phyloP scores from a whole-genome alignment of 37 sponge, comb jelly and placozoan species.

The Hormiphora californensis region DNA sequence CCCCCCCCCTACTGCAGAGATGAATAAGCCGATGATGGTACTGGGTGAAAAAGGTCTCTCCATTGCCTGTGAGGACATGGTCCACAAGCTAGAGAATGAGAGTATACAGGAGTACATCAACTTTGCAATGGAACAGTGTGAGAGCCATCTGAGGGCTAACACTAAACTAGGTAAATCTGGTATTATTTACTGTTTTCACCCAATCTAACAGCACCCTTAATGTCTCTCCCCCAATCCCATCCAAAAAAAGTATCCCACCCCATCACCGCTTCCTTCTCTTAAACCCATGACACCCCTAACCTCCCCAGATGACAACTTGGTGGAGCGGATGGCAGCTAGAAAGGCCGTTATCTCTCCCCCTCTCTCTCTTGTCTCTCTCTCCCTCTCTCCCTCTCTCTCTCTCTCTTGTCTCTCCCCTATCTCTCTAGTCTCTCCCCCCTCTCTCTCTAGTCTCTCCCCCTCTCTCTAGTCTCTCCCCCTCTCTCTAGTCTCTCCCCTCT shows the following conservation, averaged over 20 bases:
- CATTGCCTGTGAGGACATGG: slow-evolving; percentile 68
- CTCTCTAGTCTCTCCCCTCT: too few species aligned
- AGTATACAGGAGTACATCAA: slow-evolving; percentile 63
- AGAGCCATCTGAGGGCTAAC: background rate
- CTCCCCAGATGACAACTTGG: background rate
- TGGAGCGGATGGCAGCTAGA: background rate
- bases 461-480: too few species aligned
- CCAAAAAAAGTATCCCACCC: too few species aligned
- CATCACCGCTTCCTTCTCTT: too few species aligned
- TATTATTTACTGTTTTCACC: background rate
- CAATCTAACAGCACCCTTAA: too few species aligned
- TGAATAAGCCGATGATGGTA: slow-evolving; percentile 55
- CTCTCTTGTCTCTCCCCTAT: too few species aligned
- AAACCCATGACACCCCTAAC: too few species aligned
- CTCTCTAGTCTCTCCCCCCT: too few species aligned
- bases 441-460: too few species aligned
- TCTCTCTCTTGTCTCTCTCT: too few species aligned
- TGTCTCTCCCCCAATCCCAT: too few species aligned
- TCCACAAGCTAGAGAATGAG: slow-evolving; percentile 79
- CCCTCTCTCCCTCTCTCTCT: too few species aligned
- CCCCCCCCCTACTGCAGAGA: background rate
- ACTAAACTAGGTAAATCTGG: background rate
- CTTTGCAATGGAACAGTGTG: slow-evolving; percentile 48
- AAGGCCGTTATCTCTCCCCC: slow-evolving; percentile 40
- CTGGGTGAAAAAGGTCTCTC: slow-evolving; percentile 68